Base-by-base conservation (phyloP, 2,888 invertebrate genomes). In the Drosophila bunnanda region DNA sequence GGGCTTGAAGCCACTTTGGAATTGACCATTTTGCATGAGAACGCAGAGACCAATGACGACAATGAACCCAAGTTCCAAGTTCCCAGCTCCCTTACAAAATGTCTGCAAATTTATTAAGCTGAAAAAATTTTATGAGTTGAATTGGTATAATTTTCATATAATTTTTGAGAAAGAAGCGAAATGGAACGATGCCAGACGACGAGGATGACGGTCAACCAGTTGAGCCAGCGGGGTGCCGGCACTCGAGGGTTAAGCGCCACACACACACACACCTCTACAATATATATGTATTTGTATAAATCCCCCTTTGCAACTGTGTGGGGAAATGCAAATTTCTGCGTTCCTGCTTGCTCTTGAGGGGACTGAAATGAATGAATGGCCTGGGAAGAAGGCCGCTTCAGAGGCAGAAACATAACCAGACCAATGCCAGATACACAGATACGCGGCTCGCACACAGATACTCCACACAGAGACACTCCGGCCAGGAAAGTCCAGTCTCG, bases 101-200 rank as follows among this genome's bases (percentile, higher is more conserved):
- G 87, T 89, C 87, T 83, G 89, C 80, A 74, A 87, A 89, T 88
- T 88, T 89, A 89, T 90, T 88, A 80, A 80, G 86, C 86, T 88
- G 86, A 79, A 90, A 88, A 87, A 89, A 84, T 83, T 90, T 90
- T 90, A 91, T 90, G 90, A 90, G 87, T 89, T 79, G 87, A 89
- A 88, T 86, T 85, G 86, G 90, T 86, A 90, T 90, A 90, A 90
- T 90, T 90, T 90, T 90, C 89, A 90, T 89, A 89, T 89, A 90
- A 89, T 86, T 89, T 89, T 88, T 82, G 67, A 76, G 77, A 82
- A 75, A 64, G 74, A 86, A 81, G 68, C 88, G 74, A 86, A 88
- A 81, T 77, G 84, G 84, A 80, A 84, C 78, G 80, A 67, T 72
- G 72, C 62, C 77, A 76, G 75, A 56, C 71, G 68, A 32, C 44